These are phyloP conservation scores for Euura lappo DNA, from an alignment of 1,140 invertebrate genomes.

Conservation along the genomic window DNA sequence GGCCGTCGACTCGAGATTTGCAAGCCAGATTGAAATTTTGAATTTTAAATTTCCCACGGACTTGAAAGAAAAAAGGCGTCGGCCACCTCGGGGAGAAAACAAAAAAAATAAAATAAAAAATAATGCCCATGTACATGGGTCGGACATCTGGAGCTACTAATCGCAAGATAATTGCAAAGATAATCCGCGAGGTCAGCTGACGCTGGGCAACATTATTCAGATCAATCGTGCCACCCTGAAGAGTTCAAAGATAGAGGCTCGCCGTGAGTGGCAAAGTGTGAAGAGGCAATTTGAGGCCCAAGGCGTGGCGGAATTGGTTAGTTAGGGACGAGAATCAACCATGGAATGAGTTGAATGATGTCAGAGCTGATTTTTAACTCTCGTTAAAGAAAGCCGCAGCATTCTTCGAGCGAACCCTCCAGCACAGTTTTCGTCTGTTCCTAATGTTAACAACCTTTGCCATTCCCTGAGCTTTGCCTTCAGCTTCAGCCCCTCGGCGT, in stretches of 20 bases:
- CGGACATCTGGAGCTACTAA: background rate
- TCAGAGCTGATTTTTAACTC: conserved; percentile 5
- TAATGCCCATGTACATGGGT: background rate
- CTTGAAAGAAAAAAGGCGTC: conserved; percentile 46
- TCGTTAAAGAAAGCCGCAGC: background rate
- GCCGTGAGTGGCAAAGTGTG: too few species aligned
- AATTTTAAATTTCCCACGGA: conserved; percentile 51
- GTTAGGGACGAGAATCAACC: background rate
- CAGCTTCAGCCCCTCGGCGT: conserved; percentile 19
- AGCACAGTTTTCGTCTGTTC: conserved; percentile 16
- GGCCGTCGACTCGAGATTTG: conserved; percentile 38
- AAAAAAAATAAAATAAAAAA: background rate
- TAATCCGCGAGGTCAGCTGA: background rate
- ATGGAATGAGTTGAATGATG: background rate
- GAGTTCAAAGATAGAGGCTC: too few species aligned
- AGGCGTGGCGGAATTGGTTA: background rate
- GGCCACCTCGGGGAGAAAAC: conserved; percentile 21
- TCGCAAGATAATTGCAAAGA: background rate
- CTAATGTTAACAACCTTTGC: conserved; percentile 45
- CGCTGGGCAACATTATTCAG: background rate
- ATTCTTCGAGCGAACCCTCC: background rate
- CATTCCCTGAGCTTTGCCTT: conserved; percentile 31
- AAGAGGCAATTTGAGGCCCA: too few species aligned
- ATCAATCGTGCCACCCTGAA: too few species aligned
- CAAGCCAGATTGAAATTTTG: conserved; percentile 57